These are phyloP conservation scores for Climacteris rufus DNA, from an alignment of 2,113 vertebrate genomes.

Conservation along the genomic window DNA sequence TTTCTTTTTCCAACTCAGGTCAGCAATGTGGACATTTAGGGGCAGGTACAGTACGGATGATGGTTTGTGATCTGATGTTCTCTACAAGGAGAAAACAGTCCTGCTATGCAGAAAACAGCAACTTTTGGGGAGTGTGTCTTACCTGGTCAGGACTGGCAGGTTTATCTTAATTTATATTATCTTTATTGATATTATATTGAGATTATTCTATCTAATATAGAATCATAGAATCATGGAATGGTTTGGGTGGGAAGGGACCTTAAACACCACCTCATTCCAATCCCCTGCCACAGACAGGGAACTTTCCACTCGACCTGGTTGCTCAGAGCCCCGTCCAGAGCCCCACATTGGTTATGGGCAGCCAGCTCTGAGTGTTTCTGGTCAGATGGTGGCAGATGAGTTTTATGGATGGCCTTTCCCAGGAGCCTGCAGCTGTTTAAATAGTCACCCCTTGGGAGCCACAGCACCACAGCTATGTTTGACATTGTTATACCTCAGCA, in stretches of 20 bases:
- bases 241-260: neutral
- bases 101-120: neutral
- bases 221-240: neutral
- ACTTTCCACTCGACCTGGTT: rapidly evolving
- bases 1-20: neutral
- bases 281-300: no score
- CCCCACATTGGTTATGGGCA: neutral
- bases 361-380: neutral
- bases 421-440: constrained; percentile 53
- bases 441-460: neutral
- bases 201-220: neutral
- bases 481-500: neutral
- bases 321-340: neutral
- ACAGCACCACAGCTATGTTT: neutral
- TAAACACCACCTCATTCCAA: neutral
- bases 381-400: neutral
- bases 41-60: neutral
- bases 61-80: neutral
- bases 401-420: constrained; percentile 15
- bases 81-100: neutral
- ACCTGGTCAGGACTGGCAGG: neutral
- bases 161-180: neutral
- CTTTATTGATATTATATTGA: neutral
- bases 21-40: neutral
- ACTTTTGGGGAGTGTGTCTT: rapidly evolving